Conservation (phyloP, 2,888 invertebrate species). For the Platypus cylindrus region DNA sequence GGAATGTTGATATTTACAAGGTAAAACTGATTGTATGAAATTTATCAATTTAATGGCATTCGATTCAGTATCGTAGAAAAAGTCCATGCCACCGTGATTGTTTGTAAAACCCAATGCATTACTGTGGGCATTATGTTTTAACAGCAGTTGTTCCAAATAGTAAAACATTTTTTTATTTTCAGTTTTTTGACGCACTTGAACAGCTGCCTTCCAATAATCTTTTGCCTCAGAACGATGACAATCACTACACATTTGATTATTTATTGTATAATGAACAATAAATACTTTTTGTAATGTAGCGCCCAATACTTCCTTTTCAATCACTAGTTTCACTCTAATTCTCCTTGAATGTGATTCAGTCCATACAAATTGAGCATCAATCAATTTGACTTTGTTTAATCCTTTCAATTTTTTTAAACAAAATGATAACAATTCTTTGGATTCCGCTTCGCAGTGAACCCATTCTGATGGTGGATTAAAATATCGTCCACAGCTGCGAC, state of each 20-base stretch:
- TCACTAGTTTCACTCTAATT: slow-evolving; percentile 87
- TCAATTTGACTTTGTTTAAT: slow-evolving; percentile 72
- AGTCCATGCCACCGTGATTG: slow-evolving; percentile 65
- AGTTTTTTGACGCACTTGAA: slow-evolving; percentile 76
- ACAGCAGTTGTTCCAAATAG: slow-evolving; percentile 91
- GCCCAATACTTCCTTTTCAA: slow-evolving; percentile 90
- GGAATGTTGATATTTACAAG: slow-evolving; percentile 76
- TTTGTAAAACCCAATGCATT: slow-evolving; percentile 71
- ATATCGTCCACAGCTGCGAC: slow-evolving; percentile 88
- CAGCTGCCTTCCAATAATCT: slow-evolving; percentile 90
- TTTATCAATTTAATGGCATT: slow-evolving; percentile 92
- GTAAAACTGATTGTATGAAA: slow-evolving; percentile 77
- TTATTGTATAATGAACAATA: slow-evolving; percentile 83
- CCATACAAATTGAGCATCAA: slow-evolving; percentile 97
- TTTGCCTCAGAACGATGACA: slow-evolving; percentile 96
- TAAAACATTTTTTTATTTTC: slow-evolving; percentile 95
- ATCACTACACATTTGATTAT: slow-evolving; percentile 93
- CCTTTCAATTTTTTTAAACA: slow-evolving; percentile 90
- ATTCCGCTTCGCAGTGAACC: slow-evolving; percentile 77
- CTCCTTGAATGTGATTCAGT: slow-evolving; percentile 98
- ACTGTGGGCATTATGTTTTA: slow-evolving; percentile 90
- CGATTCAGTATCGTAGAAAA: slow-evolving; percentile 80
- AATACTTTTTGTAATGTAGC: slow-evolving; percentile 90
- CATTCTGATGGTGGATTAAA: slow-evolving; percentile 85
- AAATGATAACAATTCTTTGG: slow-evolving; percentile 74